Evolutionary conservation across 2,888 invertebrate genomes (phyloP).

Genomic region (Steinernema carpocapsae): DNA sequence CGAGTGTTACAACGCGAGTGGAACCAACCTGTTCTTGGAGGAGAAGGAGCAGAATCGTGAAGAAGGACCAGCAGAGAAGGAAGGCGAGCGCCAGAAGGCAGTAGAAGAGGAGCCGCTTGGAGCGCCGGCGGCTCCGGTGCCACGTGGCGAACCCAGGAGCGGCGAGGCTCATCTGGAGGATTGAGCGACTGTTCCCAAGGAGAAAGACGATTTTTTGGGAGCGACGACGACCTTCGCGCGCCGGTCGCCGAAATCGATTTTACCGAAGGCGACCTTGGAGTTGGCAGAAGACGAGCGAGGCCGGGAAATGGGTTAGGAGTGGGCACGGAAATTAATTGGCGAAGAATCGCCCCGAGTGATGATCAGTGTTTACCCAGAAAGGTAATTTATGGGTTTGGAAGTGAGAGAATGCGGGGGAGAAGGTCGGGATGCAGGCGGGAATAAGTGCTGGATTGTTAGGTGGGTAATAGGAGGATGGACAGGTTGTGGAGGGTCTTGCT

Average conservation of each 20-base stretch:
- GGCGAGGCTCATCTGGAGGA: not conserved
- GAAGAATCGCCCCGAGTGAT: not conserved
- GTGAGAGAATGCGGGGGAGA: not conserved
- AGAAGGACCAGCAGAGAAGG: conserved; percentile 59
- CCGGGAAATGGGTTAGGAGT: conserved; percentile 30
- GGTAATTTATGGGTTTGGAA: not conserved
- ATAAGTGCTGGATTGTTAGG: not conserved
- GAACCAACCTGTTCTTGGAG: conserved; percentile 59
- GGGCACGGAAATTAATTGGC: conserved; percentile 32
- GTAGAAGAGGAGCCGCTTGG: conserved; percentile 45
- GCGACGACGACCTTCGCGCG: conserved; percentile 89
- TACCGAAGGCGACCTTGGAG: conserved; percentile 34
- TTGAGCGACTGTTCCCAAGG: not conserved
- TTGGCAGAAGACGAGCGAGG: not conserved
- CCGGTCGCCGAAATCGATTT: conserved; percentile 73
- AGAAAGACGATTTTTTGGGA: conserved; percentile 2
- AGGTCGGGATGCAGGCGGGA: not conserved
- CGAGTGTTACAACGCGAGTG: conserved; percentile 12
- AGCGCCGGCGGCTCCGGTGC: conserved; percentile 33
- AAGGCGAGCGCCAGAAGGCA: conserved; percentile 55
- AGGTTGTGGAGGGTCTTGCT: not conserved
- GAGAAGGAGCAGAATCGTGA: conserved; percentile 63
- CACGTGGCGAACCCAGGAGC: not conserved
- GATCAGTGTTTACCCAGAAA: conserved; percentile 1
- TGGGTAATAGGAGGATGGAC: not conserved